These are phyloP conservation scores for Harpalus rubripes DNA, from an alignment of 2,888 invertebrate genomes.

Conservation along the genomic window DNA sequence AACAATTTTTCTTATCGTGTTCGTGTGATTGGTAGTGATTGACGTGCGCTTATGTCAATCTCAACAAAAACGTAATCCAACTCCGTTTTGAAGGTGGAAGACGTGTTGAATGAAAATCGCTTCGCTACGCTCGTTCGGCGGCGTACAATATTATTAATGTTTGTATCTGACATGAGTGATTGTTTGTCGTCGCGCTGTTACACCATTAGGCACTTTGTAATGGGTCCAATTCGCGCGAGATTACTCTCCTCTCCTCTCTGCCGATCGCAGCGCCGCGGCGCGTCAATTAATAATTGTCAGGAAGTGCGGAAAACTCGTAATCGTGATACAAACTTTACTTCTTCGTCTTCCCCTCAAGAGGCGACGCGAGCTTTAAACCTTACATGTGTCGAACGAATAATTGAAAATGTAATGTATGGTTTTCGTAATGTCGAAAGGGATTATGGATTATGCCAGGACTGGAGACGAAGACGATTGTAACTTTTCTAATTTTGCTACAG, in stretches of 20 bases:
- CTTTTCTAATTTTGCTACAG: conserved; percentile 51
- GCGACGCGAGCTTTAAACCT: conserved; percentile 26
- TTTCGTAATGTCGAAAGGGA: conserved; percentile 34
- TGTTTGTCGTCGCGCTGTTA: conserved; percentile 65
- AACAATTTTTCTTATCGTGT: conserved; percentile 12
- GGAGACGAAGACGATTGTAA: conserved; percentile 49
- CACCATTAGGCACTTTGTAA: conserved; percentile 67
- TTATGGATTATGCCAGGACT: conserved; percentile 48
- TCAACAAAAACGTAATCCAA: conserved; percentile 50
- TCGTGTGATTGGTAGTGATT: not conserved
- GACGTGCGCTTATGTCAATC: conserved; percentile 48
- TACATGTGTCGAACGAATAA: conserved; percentile 57
- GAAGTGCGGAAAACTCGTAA: conserved; percentile 64
- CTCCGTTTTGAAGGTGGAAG: conserved; percentile 42
- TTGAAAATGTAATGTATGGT: conserved; percentile 59
- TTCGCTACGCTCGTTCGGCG: conserved; percentile 43
- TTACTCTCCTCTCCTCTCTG: conserved; percentile 40
- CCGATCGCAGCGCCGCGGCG: conserved; percentile 46
- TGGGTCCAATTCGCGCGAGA: conserved; percentile 64
- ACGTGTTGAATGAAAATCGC: conserved; percentile 50
- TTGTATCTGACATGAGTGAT: conserved; percentile 69
- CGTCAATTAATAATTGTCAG: conserved; percentile 66
- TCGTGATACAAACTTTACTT: conserved; percentile 62
- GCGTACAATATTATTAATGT: conserved; percentile 70
- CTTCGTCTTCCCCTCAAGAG: conserved; percentile 40